phyloP scores from a whole-genome alignment of 64 coral and sea anemone species.

The Platygyra sinensis region DNA sequence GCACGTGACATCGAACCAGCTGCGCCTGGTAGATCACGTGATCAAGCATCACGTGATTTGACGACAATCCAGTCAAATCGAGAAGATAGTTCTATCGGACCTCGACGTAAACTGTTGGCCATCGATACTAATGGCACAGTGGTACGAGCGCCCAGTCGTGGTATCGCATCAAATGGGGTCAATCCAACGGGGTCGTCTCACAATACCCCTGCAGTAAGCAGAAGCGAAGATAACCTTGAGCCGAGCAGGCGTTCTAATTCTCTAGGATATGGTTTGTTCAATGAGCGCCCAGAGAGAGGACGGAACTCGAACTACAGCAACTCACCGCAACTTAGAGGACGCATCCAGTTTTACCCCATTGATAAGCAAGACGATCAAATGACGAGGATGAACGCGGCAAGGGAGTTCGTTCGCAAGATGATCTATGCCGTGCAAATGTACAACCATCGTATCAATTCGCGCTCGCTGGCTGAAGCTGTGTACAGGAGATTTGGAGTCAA shows the following conservation, averaged over 20 bases:
- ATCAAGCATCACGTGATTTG: background rate
- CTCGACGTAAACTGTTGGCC: constrained; percentile 6
- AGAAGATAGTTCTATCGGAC: background rate
- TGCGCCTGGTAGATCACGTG: background rate
- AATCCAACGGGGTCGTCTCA: background rate
- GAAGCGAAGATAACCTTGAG: background rate
- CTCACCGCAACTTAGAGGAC: background rate
- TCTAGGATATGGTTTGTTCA: background rate
- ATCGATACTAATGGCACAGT: background rate
- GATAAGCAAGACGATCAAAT: constrained; percentile 45
- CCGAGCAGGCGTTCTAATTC: background rate
- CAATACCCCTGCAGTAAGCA: background rate
- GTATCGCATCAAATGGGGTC: background rate
- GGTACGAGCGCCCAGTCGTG: background rate
- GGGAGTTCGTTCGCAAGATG: constrained; percentile 67
- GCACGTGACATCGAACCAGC: background rate
- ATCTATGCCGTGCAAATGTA: constrained; percentile 34
- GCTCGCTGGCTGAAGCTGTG: constrained; percentile 28
- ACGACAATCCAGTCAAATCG: background rate
- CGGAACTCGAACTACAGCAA: background rate
- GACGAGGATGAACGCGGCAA: constrained; percentile 53
- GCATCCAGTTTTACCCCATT: background rate
- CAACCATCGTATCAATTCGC: constrained; percentile 31
- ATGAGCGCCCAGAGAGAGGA: background rate
- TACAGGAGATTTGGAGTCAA: constrained; percentile 58